Base-by-base conservation (phyloP, 1,140 invertebrate species). In the Rhynchophorus ferrugineus region DNA sequence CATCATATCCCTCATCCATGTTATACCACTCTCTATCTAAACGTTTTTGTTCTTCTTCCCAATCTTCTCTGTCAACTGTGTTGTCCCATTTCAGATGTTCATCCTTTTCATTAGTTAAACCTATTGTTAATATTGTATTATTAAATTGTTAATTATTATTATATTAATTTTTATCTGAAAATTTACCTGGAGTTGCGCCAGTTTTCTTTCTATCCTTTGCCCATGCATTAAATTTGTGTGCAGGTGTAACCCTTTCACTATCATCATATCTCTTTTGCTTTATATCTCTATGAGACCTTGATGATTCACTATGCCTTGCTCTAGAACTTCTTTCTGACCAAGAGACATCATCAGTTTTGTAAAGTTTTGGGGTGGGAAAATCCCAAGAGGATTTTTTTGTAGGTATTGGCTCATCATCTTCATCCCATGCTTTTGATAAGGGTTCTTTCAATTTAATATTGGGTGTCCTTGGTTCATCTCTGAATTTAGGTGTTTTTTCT, bases 11-110 rank as follows among this genome's bases (percentile, higher is more conserved):
- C 73, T 91, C 90, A 63, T 94, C 93, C 69, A 97, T 83, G 43
- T 84, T 85, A 68, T 99, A 99, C 95, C 96, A 99, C 63, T 96
- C 93, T 43, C 95, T 73, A 65, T 99, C 96, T 2, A 98, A 64
- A 42, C 92, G 78, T 58, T 86, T 85, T 71, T 98, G 89, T 60
- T 98, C 94, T 64, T 92, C 86, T 68, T 96, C 90, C 92, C 91
- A 97, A 24, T 86, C 72, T 29, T 85, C 79, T 21, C 81, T 76
- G 29, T 93, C 88, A 35, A 85, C 80, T 11, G 82, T 75, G 45
- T 73, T 73, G 16, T 77, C 71, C 73, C 76, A 75, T 66, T 75
- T 71, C 57, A 75, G 58, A 58, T 69, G 58, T 57, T 67, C 66
- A 39, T 71, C 68, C 61, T 64, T 63, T 56, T 49, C 47, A 33